phyloP scores from a whole-genome alignment of 1,140 invertebrate genomes.

The Cyphomyrmex costatus region DNA sequence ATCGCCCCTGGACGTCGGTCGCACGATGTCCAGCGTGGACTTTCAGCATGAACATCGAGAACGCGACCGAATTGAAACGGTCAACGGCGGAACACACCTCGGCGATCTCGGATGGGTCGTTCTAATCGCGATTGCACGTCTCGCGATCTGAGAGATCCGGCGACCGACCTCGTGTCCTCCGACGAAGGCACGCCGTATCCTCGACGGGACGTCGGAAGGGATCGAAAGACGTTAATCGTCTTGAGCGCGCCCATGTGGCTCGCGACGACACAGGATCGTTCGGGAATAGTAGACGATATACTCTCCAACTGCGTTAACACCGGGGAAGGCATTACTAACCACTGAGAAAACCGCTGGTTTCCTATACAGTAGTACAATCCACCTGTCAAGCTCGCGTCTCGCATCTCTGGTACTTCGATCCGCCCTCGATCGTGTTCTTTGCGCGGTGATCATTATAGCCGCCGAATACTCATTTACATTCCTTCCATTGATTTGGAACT shows the following conservation, averaged over 20 bases:
- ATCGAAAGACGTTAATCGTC: slow-evolving; percentile 22
- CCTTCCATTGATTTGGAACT: background rate
- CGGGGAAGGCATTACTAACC: slow-evolving; percentile 73
- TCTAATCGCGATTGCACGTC: slow-evolving; percentile 79
- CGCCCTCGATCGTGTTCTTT: slow-evolving; percentile 9
- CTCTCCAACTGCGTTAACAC: slow-evolving; percentile 71
- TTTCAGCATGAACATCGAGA: slow-evolving; percentile 60
- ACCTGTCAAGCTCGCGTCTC: slow-evolving; percentile 55
- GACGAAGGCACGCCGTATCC: background rate
- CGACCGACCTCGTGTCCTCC: background rate
- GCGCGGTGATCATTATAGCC: background rate
- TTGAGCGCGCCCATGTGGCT: slow-evolving; percentile 7
- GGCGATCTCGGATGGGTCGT: slow-evolving; percentile 79
- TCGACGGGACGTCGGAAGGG: background rate
- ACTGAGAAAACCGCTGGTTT: slow-evolving; percentile 48
- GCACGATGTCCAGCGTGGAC: slow-evolving; percentile 62
- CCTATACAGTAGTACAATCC: slow-evolving; percentile 60
- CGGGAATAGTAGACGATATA: slow-evolving; percentile 65
- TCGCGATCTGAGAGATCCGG: slow-evolving; percentile 76
- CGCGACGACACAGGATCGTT: slow-evolving; percentile 19
- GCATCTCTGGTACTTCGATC: slow-evolving; percentile 7
- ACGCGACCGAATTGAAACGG: slow-evolving; percentile 46
- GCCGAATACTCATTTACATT: background rate
- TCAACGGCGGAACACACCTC: slow-evolving; percentile 77
- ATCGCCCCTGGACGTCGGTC: slow-evolving; percentile 76